Base-by-base conservation (phyloP, 2,888 invertebrate species). In the Lutraria lutraria region DNA sequence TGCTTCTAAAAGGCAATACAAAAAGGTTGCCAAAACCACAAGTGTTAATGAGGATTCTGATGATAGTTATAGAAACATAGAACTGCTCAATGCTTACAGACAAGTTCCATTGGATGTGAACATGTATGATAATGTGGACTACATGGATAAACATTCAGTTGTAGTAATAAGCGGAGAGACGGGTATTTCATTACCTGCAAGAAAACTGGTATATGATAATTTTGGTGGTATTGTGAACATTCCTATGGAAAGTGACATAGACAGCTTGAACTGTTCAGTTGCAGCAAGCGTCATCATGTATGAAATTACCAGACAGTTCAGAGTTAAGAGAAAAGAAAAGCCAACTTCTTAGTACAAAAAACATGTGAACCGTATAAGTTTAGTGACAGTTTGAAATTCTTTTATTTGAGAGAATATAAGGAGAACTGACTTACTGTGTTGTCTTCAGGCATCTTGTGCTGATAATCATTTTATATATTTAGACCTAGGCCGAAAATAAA, bases 151-250 rank as follows among this genome's bases (percentile, higher is more conserved):
- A 2, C 86, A 91, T 95, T 96, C 97, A 53, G 97, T 98, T 54
- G 96, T 99, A 8, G 97, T 99, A 60, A 97, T 99, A 93, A 98
- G 99, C 21, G 99, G 99, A 15, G 99, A 99, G 97, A 98, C 98
- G 13, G 98, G 99, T 0, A 97, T 99, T n/a, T 98, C 98, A 97
- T 96, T 97, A 31, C 97, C 98, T 52, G 98, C 98, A 10, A 98
- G 95, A 29, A 95, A 97, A 93, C 97, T 98, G 90, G 97, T 98
- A n/a, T 96, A 97, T 54, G 96, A 96, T 56, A 97, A 96, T 89
- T 97, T 97, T 86, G 98, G 98, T 16, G 96, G 97, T 53, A 97
- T 98, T 93, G 95, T 99, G 54, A 98, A 98, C 96, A 98, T 99
- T 92, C 99, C 99, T 0, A 97, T 99, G 94, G 97, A 97, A 88